phyloP scores from a whole-genome alignment of 1,140 invertebrate species.

The Sycophila sp. region DNA sequence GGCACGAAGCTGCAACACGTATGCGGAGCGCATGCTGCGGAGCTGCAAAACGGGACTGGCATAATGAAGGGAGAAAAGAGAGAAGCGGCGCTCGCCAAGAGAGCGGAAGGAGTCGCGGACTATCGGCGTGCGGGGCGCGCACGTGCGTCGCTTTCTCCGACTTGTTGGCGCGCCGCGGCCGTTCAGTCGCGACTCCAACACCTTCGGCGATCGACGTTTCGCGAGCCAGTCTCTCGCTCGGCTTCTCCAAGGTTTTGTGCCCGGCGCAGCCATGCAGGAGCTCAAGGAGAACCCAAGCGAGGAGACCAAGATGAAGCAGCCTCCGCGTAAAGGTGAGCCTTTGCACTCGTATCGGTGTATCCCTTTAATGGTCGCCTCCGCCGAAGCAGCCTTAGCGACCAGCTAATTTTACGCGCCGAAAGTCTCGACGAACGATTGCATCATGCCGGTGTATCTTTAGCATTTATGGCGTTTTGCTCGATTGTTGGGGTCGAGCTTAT shows the following conservation, averaged over 20 bases:
- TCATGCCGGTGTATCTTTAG: no score
- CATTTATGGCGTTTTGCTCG: no score
- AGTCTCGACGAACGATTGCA: constrained; percentile 39
- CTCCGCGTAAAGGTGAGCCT: constrained; percentile 42
- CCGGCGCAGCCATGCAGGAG: neutral
- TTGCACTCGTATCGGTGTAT: neutral
- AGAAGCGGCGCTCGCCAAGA: no score
- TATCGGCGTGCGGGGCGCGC: neutral
- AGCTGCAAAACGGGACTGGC: neutral
- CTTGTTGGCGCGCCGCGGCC: neutral
- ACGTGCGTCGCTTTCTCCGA: constrained; percentile 11
- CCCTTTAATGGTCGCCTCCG: neutral
- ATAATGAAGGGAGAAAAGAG: neutral
- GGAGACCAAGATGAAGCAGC: constrained; percentile 8
- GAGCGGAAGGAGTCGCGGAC: neutral
- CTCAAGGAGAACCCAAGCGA: neutral
- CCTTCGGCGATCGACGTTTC: constrained; percentile 6
- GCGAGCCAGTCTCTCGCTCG: no score
- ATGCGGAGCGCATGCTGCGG: no score
- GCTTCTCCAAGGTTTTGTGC: no score
- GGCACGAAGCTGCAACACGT: no score
- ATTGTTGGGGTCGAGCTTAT: no score
- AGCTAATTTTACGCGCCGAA: constrained; percentile 46
- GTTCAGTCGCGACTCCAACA: constrained; percentile 30
- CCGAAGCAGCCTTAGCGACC: neutral